A percentile compares a stretch with the other conserved stretches of the same genome.
Conservation (phyloP, 2,113 vertebrate genomes). For the Aptenodytes patagonicus region DNA sequence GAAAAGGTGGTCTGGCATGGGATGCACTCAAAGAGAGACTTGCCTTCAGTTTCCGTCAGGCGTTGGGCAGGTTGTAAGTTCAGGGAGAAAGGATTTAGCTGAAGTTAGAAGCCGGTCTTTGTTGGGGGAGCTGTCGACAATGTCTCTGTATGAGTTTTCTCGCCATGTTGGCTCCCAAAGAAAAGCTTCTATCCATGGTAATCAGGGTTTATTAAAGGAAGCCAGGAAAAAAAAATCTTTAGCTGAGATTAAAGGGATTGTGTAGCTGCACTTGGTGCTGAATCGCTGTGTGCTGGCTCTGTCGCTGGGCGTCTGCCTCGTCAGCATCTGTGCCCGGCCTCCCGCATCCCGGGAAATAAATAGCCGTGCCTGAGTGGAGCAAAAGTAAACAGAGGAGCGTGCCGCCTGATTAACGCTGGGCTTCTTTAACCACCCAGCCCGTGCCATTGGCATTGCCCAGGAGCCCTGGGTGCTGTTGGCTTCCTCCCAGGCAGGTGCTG, state of each 20-base stretch:
- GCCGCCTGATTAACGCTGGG: neutral
- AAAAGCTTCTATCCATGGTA: conserved; percentile 63
- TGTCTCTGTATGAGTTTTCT: neutral
- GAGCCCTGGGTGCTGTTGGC: neutral
- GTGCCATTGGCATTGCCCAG: neutral
- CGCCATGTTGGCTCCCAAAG: neutral
- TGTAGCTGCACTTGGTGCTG: conserved; percentile 65
- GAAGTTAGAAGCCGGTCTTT: neutral
- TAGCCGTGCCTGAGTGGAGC: neutral
- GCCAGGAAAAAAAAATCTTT: neutral
- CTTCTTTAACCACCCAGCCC: neutral
- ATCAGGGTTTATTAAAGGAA: conserved; percentile 60
- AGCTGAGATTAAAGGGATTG: conserved; percentile 66
- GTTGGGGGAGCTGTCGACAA: neutral
- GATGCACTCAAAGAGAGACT: neutral
- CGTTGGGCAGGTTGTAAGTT: neutral
- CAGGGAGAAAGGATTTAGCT: neutral
- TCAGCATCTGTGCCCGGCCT: conserved; percentile 26
- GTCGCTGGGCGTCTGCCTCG: conserved; percentile 3
- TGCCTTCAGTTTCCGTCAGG: neutral
- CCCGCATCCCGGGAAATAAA: neutral
- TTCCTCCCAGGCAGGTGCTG: neutral
- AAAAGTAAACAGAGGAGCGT: conserved; percentile 18
- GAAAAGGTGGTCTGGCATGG: neutral
- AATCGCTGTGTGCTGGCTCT: conserved; percentile 4